A percentile compares a stretch with the other conserved stretches of the same genome.
phyloP scores from a whole-genome alignment of 2,888 invertebrate genomes.

The Meliscaeva auricollis region DNA sequence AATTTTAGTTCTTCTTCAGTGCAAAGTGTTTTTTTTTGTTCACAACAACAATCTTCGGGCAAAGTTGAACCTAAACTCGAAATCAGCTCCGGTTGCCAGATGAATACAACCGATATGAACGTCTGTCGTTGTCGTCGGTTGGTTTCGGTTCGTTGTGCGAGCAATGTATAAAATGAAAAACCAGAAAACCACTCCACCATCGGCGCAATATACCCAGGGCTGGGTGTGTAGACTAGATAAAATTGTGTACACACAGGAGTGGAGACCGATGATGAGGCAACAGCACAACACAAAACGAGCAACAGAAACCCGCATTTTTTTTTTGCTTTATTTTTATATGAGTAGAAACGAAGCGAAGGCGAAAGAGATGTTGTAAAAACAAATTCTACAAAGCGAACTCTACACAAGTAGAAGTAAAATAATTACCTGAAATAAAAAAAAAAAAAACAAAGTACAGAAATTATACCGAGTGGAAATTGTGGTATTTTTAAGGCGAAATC shows the following conservation, averaged over 20 bases:
- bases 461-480: constrained; percentile 57
- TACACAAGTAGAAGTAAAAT: constrained; percentile 42
- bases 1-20: constrained; percentile 33
- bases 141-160: constrained; percentile 66
- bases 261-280: constrained; percentile 59
- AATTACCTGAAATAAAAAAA: background rate
- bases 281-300: background rate
- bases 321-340: background rate
- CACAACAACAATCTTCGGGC: constrained; percentile 72
- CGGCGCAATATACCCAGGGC: constrained; percentile 65
- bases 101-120: constrained; percentile 74
- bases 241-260: constrained; percentile 67
- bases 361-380: constrained; percentile 43
- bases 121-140: constrained; percentile 56
- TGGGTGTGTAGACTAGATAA: constrained; percentile 70
- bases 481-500: constrained; percentile 20
- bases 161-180: constrained; percentile 41
- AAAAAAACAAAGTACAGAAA: constrained; percentile 59
- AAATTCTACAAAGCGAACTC: constrained; percentile 67
- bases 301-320: constrained; percentile 49
- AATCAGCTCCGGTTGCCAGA: constrained; percentile 73
- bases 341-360: constrained; percentile 10
- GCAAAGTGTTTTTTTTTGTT: constrained; percentile 42
- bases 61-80: constrained; percentile 76
- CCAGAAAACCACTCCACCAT: constrained; percentile 63